Base-by-base conservation (phyloP, 2,113 vertebrate genomes). In the Buteo buteo region DNA sequence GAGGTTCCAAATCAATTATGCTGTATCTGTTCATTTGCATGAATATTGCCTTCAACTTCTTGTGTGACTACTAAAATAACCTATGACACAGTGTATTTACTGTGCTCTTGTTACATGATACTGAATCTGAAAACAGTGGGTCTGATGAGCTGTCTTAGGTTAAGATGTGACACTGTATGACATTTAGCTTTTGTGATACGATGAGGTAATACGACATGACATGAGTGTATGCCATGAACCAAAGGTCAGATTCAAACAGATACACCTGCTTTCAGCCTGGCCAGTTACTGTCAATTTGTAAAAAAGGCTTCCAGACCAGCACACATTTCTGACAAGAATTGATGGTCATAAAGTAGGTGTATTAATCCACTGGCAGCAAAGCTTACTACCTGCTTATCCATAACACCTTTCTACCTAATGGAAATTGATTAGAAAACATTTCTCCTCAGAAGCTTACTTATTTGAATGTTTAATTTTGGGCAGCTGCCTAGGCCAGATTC, bases 121-220 rank as follows among this genome's bases (percentile, higher is more conserved):
- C 22, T 14, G 58, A 31, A 71, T 59, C 58, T 89, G 70, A 85
- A 76, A 93, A 47, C 19, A 45, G 65, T n/a, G 36, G 20, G 21
- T 21, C 52, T 64, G 50, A 71, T 57, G 55, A 82, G 45, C 31
- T 10, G 0, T 79, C 44, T 61, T 61, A 61, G 36, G 52, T 76
- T 86, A 82, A 79, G 70, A 72, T 47, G 62, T 58, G 74, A 87
- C 80, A 45, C 28, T 54, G 15, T 57, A 49, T 76, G 91, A 93
- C 70, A 91, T 93, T 94, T 66, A 82, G 70, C 81, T 96, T 92
- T 93, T 89, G 70, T 93, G 92, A 61, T 84, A 62, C 15, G 65
- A 50, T 82, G 77, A 89, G 28, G 49, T 76, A 91, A 94, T 93
- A 62, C 79, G 73, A 93, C 91, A 94, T 55, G 91, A 80, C 93